Conservation (phyloP, 2,113 vertebrate species). For the Herpetotheres cachinnans region DNA sequence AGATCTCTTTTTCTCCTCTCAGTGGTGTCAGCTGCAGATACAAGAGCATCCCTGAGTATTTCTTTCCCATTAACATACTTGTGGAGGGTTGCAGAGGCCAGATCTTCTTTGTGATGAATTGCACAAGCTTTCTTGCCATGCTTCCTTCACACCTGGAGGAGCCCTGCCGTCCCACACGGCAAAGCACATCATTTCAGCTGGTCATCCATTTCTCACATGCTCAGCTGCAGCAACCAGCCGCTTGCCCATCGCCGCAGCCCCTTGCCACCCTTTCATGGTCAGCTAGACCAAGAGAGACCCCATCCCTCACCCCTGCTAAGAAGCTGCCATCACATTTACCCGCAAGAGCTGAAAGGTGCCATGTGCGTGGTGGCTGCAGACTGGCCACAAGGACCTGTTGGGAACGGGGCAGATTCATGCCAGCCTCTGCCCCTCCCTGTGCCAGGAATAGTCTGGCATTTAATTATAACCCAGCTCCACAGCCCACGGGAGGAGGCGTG, state of each 20-base stretch:
- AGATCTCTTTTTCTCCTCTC: neutral
- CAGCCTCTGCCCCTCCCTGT: neutral
- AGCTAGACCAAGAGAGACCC: rapidly evolving
- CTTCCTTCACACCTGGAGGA: neutral
- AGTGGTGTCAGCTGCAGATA: neutral
- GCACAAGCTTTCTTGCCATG: neutral
- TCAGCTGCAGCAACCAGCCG: neutral
- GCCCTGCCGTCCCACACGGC: rapidly evolving
- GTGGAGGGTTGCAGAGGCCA: neutral
- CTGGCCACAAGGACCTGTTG: rapidly evolving
- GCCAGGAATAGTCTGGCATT: neutral
- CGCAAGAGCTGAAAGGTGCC: neutral
- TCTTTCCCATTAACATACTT: neutral
- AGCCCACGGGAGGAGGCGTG: neutral
- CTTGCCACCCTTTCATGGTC: rapidly evolving
- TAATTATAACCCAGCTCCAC: neutral
- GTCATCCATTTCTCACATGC: neutral
- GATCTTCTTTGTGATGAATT: neutral
- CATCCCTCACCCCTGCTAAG: rapidly evolving
- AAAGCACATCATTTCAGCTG: neutral
- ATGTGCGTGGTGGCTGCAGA: neutral
- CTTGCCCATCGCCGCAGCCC: neutral
- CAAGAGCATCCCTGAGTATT: neutral
- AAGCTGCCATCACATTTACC: neutral
- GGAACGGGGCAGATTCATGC: neutral